A percentile compares a stretch with the other conserved stretches of the same genome.
These are phyloP conservation scores for Rhopilema esculentum DNA, from an alignment of 30 jellyfish, hydroid and myxozoan species.

Conservation along the genomic window DNA sequence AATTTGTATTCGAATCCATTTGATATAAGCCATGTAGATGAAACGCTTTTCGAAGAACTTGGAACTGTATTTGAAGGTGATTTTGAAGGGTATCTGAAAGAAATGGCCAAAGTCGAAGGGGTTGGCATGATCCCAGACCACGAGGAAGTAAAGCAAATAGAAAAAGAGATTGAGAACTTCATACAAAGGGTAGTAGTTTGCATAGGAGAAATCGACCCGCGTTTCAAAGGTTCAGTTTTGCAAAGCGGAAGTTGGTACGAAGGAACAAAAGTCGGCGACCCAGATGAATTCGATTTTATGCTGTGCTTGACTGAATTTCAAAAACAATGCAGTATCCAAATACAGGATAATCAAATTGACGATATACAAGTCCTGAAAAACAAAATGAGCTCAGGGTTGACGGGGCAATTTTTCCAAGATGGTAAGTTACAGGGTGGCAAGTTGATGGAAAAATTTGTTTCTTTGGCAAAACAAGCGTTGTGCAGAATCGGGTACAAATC, in stretches of 20 bases:
- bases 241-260: slow-evolving; percentile 63
- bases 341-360: slow-evolving; percentile 6
- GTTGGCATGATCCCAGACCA: slow-evolving; percentile 27
- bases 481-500: background rate
- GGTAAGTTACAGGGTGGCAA: background rate
- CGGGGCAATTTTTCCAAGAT: slow-evolving; percentile 1
- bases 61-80: slow-evolving; percentile 5
- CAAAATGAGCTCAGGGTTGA: background rate
- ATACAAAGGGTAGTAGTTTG: slow-evolving; percentile 1
- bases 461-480: slow-evolving; percentile 7
- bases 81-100: slow-evolving; percentile 26
- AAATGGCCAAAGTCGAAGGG: slow-evolving; percentile 14
- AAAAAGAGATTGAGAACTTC: slow-evolving; percentile 23
- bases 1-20: slow-evolving; percentile 6
- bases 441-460: slow-evolving; percentile 16
- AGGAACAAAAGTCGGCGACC: slow-evolving; percentile 58
- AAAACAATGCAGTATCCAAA: background rate
- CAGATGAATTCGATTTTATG: slow-evolving; percentile 58
- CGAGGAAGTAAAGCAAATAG: slow-evolving; percentile 24
- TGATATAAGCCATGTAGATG: slow-evolving; percentile 11
- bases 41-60: background rate
- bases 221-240: slow-evolving; percentile 37
- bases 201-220: slow-evolving; percentile 16
- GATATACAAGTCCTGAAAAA: background rate
- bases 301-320: slow-evolving; percentile 21